Base-by-base conservation (phyloP, 2,113 vertebrate species). In the Saguinus midas region DNA sequence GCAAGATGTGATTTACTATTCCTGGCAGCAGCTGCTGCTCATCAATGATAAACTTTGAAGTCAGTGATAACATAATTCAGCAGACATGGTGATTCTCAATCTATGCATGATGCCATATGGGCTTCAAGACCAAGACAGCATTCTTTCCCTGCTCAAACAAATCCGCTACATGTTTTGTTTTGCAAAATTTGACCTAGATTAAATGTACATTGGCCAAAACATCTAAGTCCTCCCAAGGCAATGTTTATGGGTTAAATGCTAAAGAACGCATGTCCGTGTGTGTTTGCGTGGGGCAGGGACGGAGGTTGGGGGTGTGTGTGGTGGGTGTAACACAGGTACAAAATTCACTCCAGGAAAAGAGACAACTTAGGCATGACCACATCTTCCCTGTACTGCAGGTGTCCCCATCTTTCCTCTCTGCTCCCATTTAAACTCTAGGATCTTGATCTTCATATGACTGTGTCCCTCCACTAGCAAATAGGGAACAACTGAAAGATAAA, bases 11-110 rank as follows among this genome's bases (percentile, higher is more conserved):
- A 95, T 78, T 95, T 66, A 76, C 55, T 89, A 45, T 94, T 92
- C 57, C 64, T 96, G 70, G 57, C 5, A 57, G 64, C 9, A 76
- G 87, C 70, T 75, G 84, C 76, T 66, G 57, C 78, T 61, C 25
- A 11, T 87, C 88, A 90, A 16, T 85, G 80, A 87, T 75, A 70
- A 48, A 78, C 64, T 61, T 75, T 3, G 1, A 90, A 45, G 68
- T 89, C 83, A 57, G n/a, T 76, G 96, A 96, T 92, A 91, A 66
- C 72, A n/a, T 91, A 79, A 81, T 91, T 94, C 79, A 90, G 61
- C 48, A 94, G 90, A 70, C 80, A n/a, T 9, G 29, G 83, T 87
- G 68, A 90, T 92, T 96, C 82, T 92, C 83, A 83, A 27, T 25
- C 55, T 75, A 64, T 6, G 1, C 37, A 35, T 2, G 29, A 35